Evolutionary conservation across 2,888 invertebrate genomes (phyloP).

Genomic region (Andrena fulva): DNA sequence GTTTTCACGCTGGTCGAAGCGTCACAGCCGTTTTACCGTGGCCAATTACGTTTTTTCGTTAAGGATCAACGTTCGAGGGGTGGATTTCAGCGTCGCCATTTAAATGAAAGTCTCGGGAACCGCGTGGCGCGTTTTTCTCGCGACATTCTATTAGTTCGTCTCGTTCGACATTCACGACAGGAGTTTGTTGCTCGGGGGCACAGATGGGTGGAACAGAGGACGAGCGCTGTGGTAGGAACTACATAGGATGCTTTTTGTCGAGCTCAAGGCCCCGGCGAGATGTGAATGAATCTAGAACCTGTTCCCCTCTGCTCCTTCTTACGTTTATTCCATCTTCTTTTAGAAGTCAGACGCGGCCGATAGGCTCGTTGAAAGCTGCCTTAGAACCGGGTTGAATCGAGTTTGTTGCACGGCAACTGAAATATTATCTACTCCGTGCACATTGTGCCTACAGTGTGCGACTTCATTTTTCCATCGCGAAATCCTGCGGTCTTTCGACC

Average conservation of each 20-base stretch:
- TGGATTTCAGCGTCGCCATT: background rate
- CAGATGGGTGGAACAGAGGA: slow-evolving; percentile 56
- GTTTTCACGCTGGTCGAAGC: background rate
- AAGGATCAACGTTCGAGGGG: background rate
- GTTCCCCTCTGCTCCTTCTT: slow-evolving; percentile 77
- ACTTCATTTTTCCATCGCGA: slow-evolving; percentile 3
- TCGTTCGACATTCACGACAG: slow-evolving; percentile 57
- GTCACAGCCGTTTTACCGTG: background rate
- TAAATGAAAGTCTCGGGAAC: background rate
- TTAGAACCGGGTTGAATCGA: slow-evolving; percentile 53
- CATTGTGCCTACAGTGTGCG: slow-evolving; percentile 2
- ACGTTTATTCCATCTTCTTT: slow-evolving; percentile 69
- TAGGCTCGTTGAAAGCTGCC: slow-evolving; percentile 64
- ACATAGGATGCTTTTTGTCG: slow-evolving; percentile 76
- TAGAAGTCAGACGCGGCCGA: slow-evolving; percentile 59
- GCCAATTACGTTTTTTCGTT: background rate
- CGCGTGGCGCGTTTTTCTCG: slow-evolving; percentile 17
- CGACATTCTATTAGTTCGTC: slow-evolving; percentile 56
- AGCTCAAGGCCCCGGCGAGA: slow-evolving; percentile 79
- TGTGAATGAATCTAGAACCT: slow-evolving; percentile 83
- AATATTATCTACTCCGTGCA: slow-evolving; percentile 49
- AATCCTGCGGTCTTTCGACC: background rate
- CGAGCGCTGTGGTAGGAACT: slow-evolving; percentile 71
- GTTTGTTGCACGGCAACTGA: slow-evolving; percentile 44
- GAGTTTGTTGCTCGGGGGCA: slow-evolving; percentile 34